Conservation (phyloP, 2,797 vertebrate genomes). For the Enteromius mattozi region DNA sequence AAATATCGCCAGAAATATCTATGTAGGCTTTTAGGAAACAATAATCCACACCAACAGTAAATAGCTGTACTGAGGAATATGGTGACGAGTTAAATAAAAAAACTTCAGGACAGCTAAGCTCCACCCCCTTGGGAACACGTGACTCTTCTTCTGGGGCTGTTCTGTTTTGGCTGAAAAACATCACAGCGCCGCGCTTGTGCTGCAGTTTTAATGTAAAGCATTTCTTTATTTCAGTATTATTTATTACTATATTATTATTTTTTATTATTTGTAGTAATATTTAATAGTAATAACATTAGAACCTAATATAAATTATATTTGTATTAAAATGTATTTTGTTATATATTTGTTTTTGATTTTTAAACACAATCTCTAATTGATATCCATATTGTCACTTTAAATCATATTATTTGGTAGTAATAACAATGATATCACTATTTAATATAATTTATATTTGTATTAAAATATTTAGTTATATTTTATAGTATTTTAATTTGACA, state of each 20-base stretch:
- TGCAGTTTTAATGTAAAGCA: not conserved
- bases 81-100: not conserved
- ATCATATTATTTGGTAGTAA: not conserved
- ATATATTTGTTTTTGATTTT: not conserved
- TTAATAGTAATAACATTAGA: not conserved
- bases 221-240: not conserved
- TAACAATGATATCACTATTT: not conserved
- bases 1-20: not conserved
- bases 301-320: not conserved
- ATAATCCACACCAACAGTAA: not conserved
- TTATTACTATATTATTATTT: too few species aligned
- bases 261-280: too few species aligned
- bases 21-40: not conserved
- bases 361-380: not conserved
- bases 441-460: not conserved
- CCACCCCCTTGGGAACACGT: not conserved
- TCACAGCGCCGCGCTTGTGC: not conserved
- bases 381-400: not conserved
- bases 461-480: not conserved
- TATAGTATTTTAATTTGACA: not conserved
- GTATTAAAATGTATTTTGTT: not conserved
- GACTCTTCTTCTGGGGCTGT: not conserved
- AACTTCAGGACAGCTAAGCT: not conserved
- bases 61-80: not conserved
- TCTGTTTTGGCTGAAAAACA: not conserved